Evolutionary conservation across 2,888 invertebrate genomes (phyloP).

Genomic region (Drosophila multiciliata): DNA sequence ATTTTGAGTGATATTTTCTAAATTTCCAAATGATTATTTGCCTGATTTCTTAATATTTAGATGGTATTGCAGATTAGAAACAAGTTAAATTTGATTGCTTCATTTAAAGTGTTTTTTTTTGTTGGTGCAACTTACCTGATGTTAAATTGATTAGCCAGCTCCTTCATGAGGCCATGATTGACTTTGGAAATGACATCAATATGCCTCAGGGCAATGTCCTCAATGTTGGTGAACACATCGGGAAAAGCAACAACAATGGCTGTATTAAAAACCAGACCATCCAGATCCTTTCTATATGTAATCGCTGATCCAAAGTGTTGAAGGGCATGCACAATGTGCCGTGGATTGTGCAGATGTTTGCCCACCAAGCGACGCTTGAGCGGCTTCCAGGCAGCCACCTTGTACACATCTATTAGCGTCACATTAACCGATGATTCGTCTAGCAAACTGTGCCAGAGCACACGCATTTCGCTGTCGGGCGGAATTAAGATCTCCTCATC

Average conservation of each 20-base stretch:
- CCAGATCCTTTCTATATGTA: constrained; percentile 79
- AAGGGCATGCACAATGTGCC: constrained; percentile 60
- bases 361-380: constrained; percentile 63
- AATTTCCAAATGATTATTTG: too few relatives aligned
- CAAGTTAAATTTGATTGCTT: background rate
- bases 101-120: background rate
- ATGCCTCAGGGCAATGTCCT: constrained; percentile 82
- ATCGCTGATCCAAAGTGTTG: constrained; percentile 77
- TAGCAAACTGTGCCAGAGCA: constrained; percentile 49
- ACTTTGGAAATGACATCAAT: constrained; percentile 85
- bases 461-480: constrained; percentile 79
- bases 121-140: constrained; percentile 77
- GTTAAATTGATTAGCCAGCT: constrained; percentile 84
- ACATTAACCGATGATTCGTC: constrained; percentile 33
- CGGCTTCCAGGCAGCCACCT: constrained; percentile 72
- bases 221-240: constrained; percentile 83
- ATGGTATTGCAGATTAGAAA: background rate
- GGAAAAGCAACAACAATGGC: constrained; percentile 84
- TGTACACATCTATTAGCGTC: constrained; percentile 80
- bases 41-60: too few relatives aligned
- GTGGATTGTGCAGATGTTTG: constrained; percentile 37
- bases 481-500: constrained; percentile 79
- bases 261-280: constrained; percentile 81
- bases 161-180: constrained; percentile 83
- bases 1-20: too few relatives aligned